Evolutionary conservation across 2,113 vertebrate species (phyloP).

Genomic region (Ahaetulla prasina): DNA sequence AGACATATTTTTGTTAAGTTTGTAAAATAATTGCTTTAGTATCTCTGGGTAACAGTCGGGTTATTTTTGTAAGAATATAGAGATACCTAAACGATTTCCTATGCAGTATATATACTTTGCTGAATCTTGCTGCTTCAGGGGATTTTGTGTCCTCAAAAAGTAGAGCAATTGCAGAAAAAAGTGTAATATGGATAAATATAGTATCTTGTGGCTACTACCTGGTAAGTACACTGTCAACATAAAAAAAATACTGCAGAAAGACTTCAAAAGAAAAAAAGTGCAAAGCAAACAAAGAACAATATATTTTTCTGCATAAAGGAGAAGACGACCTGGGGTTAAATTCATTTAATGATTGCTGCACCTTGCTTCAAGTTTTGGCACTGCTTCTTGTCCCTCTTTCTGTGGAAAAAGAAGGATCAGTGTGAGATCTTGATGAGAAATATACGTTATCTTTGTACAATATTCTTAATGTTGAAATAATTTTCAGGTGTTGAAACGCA

Average conservation of each 20-base stretch:
- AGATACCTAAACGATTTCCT: neutral
- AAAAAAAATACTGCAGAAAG: neutral
- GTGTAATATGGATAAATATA: neutral
- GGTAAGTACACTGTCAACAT: neutral
- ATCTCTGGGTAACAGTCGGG: neutral
- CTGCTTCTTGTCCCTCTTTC: neutral
- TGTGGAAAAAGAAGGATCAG: neutral
- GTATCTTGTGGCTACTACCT: neutral
- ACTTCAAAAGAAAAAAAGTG: neutral
- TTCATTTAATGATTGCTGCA: neutral
- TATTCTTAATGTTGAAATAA: neutral
- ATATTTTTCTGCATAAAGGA: neutral
- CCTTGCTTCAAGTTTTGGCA: neutral
- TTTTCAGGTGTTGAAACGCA: neutral
- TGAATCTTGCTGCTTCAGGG: neutral
- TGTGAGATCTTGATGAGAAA: neutral
- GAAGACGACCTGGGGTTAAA: neutral
- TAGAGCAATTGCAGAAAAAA: neutral
- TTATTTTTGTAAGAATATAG: neutral
- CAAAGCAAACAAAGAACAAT: conserved; percentile 1
- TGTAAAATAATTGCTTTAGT: neutral
- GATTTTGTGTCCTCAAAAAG: conserved; percentile 3
- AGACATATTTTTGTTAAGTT: neutral
- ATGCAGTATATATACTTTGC: neutral
- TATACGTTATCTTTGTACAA: neutral